Evolutionary conservation across 1,140 invertebrate genomes (phyloP), one percentile per base, ranked within the genome.

Genomic region (Megalopta genalis): DNA sequence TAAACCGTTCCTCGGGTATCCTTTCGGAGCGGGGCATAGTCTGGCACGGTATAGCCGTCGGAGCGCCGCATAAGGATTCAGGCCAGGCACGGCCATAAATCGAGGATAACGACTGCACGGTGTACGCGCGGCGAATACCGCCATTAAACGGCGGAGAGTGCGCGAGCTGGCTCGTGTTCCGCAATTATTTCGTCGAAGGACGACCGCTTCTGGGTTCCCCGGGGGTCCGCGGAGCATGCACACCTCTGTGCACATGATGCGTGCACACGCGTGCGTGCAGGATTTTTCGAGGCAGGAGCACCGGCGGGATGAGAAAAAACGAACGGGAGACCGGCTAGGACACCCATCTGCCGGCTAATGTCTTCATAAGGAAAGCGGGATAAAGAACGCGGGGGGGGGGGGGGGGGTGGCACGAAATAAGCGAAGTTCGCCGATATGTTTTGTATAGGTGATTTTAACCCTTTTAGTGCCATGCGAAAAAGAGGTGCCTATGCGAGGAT

Each of bases 81-180:
- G 84, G 81, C 79, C 85, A 80, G 78, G 69, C 74, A 68, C 67
- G 60, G 63, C 78, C 83, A 89, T 90, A 90, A 90, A 90, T 90
- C 87, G 88, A 88, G 82, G 82, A 89, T 90, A 90, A 90, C 89
- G 87, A 90, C 80, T 85, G 77, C 70, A 77, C 82, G 69, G 75
- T 77, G 85, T 86, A 88, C 82, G 81, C 82, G 85, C 79, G 62
- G 72, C 80, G 82, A 83, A 85, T 88, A 83, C 83, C 87, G 79
- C 83, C 86, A 87, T 90, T 90, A 88, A 90, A 88, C 79, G 88
- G 81, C 85, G 77, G 82, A 85, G 83, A 85, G 72, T 69, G 66
- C 71, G 83, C 81, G 77, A 71, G 81, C 86, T 79, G 71, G 72
- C 77, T 85, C 81, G 77, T 81, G 82, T 87, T 87, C 86, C 85